These are phyloP conservation scores for Orthosia gothica DNA, from an alignment of 2,888 invertebrate genomes.

Conservation along the genomic window DNA sequence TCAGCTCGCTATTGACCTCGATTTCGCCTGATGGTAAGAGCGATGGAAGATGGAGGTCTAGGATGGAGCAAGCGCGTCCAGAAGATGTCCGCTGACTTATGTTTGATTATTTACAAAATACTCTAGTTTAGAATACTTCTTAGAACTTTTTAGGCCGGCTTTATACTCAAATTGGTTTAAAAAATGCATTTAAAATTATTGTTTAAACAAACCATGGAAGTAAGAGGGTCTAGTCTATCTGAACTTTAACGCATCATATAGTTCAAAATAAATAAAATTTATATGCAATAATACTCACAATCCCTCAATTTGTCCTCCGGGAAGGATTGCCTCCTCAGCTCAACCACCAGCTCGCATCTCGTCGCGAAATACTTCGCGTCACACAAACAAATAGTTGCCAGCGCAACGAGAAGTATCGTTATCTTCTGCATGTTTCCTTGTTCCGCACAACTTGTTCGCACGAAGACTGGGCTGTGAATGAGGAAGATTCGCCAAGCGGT, in stretches of 20 bases:
- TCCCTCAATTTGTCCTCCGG: slow-evolving; percentile 78
- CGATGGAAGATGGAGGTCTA: too few species aligned
- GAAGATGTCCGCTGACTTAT: neutral
- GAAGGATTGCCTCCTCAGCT: slow-evolving; percentile 78
- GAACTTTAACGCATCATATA: too few species aligned
- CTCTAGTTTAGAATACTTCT: neutral
- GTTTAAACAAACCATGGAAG: too few species aligned
- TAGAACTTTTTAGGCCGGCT: neutral
- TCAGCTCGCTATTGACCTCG: too few species aligned
- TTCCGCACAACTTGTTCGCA: slow-evolving; percentile 30
- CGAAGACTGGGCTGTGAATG: slow-evolving; percentile 32
- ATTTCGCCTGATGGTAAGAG: too few species aligned
- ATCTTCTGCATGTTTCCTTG: slow-evolving; percentile 54
- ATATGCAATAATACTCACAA: slow-evolving; percentile 71
- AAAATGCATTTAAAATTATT: too few species aligned
- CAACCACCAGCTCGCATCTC: slow-evolving; percentile 76
- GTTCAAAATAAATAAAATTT: neutral
- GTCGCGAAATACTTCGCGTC: slow-evolving; percentile 72
- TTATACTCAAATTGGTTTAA: neutral
- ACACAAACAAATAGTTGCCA: slow-evolving; percentile 54
- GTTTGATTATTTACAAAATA: neutral
- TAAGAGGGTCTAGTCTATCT: neutral
- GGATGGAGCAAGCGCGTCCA: too few species aligned
- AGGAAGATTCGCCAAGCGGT: slow-evolving; percentile 12
- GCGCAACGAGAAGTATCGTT: slow-evolving; percentile 48